A percentile compares a stretch with the other conserved stretches of the same genome.
phyloP scores from a whole-genome alignment of 2,888 invertebrate genomes.

The Drosophila rellima region DNA sequence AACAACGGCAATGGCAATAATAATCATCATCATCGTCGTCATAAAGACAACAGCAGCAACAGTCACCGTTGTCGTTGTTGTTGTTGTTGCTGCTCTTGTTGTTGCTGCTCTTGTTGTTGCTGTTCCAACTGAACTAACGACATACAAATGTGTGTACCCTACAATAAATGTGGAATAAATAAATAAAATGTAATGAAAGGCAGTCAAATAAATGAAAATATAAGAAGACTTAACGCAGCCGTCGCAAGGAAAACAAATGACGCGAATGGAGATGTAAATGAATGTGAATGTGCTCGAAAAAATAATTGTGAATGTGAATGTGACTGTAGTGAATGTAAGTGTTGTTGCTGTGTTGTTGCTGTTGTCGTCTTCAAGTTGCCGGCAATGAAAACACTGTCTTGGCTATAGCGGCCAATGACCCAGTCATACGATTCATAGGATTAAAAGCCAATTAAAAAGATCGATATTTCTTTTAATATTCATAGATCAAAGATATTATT shows the following conservation, averaged over 20 bases:
- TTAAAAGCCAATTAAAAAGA: conserved; percentile 8
- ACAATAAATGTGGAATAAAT: conserved; percentile 79
- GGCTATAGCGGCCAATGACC: conserved; percentile 49
- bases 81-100: conserved; percentile 5
- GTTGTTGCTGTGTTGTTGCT: conserved; percentile 18
- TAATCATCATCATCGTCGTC: conserved; percentile 59
- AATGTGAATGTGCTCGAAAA: conserved; percentile 38
- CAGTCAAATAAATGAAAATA: conserved; percentile 79
- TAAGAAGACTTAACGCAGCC: conserved; percentile 65
- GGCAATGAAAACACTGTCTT: conserved; percentile 47
- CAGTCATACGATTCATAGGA: conserved; percentile 21
- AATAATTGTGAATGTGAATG: conserved; percentile 34
- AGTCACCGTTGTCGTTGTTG: conserved; percentile 39
- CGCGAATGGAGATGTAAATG: conserved; percentile 58
- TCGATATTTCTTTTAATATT: not conserved
- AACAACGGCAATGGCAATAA: conserved; percentile 53
- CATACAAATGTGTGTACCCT: conserved; percentile 67
- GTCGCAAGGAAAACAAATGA: conserved; percentile 67
- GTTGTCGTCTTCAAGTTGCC: conserved; percentile 57
- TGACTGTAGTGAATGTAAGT: conserved; percentile 26
- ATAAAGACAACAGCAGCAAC: conserved; percentile 75
- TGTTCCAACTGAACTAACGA: conserved; percentile 76
- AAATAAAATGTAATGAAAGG: conserved; percentile 80
- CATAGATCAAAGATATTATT: not conserved
- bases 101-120: conserved; percentile 27